Base-by-base conservation (phyloP, 35 echinoderm and acorn worm genomes). In the Hemicentrotus pulcherrimus region DNA sequence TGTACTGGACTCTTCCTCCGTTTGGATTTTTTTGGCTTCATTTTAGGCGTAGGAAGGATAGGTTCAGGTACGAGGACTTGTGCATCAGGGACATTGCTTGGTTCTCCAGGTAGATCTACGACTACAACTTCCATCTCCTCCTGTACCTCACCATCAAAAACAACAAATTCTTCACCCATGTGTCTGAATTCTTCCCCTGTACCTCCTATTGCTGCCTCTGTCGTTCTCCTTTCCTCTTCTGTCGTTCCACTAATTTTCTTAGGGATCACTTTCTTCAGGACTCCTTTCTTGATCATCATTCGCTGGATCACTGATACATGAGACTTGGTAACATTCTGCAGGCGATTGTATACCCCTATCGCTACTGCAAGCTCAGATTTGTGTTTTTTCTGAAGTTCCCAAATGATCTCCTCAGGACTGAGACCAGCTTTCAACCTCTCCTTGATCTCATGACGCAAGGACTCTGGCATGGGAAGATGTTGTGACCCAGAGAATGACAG, bases 381-480 rank as follows among this genome's bases (percentile, higher is more conserved):
- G 91, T 93, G 91, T 13, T 31, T 31, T 15, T 31, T 93, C 48
- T 28, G 46, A 15, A 93, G 91, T 47, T 93, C 46, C 47, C 10
- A 31, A 47, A 48, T 32, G n/a, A 93, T 58, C 11, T 93, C 6
- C 11, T 58, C 48, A 11, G 46, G 32, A 13, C 10, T 50, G 12
- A 48, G 15, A 31, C 91, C 91, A 16, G 45, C 91, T 47, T 93
- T 93, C 91, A 93, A 47, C 46, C 41, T 58, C 48, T 93, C 14
- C n/a, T 93, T 93, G 11, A 93, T 93, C 13, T 93, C 91, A 31
- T 93, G 91, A 31, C 91, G 45, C 18, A 93, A 14, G 8, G 32
- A 55, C 91, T 93, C 91, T 93, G 91, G 91, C n/a, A 93, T 58
- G 32, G 91, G 91, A 47, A 93, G 45, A 47, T 93, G 46, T 46